Base-by-base conservation (phyloP, 2,888 invertebrate species). In the Leptopterna dolabrata region DNA sequence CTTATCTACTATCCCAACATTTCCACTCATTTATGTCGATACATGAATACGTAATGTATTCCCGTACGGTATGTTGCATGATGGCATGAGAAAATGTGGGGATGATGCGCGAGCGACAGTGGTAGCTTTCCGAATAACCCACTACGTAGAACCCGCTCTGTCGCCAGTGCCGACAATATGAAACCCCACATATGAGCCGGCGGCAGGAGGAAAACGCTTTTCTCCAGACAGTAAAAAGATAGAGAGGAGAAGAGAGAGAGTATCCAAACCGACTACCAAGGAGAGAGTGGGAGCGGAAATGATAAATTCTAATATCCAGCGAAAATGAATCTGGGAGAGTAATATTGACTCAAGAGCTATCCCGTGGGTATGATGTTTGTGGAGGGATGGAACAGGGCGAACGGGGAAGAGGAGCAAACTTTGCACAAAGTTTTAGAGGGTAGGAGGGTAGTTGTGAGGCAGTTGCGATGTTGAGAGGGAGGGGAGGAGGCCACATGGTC, bases 301-400 rank as follows among this genome's bases (percentile, higher is more conserved):
- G 73, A 85, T 85, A 85, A 85, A 85, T 85, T 85, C 85, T 85
- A 85, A 85, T 85, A 85, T 73, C 85, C 85, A 43, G 85, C 85
- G 73, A 85, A 85, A 85, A 85, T 85, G 85, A 85, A 85, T 85
- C 85, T 30, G 85, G 29, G 73, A 43, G 85, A 76, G 85, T 85
- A 85, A 85, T 85, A 85, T 85, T 85, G 85, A 85, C 85, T 85
- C 85, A 85, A 85, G 73, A 41, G 85, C 85, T 85, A 73, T 76
- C 29, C 36, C 36, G 30, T 7, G 85, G 85, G 73, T 85, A 85
- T 85, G 85, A 85, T 85, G 85, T 85, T 85, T 85, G 85, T 29
- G 85, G 85, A 73, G 45, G 73, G 36, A 47, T n/a, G 73, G 47
- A 43, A 0, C 63, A 16, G 29, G 43, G 13, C 6, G 81, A 30